Base-by-base conservation (phyloP, 2,797 vertebrate species). In the Anguilla obscura region DNA sequence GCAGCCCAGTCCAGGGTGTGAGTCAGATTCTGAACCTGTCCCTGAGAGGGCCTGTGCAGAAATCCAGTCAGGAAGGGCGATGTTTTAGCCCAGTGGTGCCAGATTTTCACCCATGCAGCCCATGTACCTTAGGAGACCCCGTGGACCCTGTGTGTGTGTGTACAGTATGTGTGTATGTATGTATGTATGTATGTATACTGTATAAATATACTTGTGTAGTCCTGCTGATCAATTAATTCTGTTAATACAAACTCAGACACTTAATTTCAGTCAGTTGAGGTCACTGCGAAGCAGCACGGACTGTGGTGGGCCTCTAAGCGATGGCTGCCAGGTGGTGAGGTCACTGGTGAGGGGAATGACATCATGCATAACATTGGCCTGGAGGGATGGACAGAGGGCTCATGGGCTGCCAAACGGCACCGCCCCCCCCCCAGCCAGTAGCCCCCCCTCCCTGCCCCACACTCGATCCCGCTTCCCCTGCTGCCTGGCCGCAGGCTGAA, bases 401-500 rank as follows among this genome's bases (percentile, higher is more conserved):
- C 27, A 0, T 10, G 3, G 58, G n/a, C 79, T 33, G 58, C 58
- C 3, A 36, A 76, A 30, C 30, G 8, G 7, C 33, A n/a, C 18
- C 18, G 45, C 36, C 66, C 69, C 3, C 45, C 84, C 58, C 48
- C 48, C 86, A 52, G 6, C 80, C 45, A 9, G 12, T 3, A 16
- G 74, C 12, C 18, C 82, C 54, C 84, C 52, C 50, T 1, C 18
- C 71, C 79, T 21, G 50, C 86, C 58, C 45, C 24, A 3, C 58
- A 16, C 80, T 10, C 18, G 79, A 48, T 85, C 58, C 79, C 83
- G 48, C 54, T 86, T 58, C 88, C 60, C 66, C 79, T 6, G 79
- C 79, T 1, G 79, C 88, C 82, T 84, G 89, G 88, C 92, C 93
- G 94, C 95, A 96, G 95, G 92, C 94, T 95, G 95, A 95, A 96